Base-by-base conservation (phyloP, 2,888 invertebrate genomes). In the Autographa pulchrina region DNA sequence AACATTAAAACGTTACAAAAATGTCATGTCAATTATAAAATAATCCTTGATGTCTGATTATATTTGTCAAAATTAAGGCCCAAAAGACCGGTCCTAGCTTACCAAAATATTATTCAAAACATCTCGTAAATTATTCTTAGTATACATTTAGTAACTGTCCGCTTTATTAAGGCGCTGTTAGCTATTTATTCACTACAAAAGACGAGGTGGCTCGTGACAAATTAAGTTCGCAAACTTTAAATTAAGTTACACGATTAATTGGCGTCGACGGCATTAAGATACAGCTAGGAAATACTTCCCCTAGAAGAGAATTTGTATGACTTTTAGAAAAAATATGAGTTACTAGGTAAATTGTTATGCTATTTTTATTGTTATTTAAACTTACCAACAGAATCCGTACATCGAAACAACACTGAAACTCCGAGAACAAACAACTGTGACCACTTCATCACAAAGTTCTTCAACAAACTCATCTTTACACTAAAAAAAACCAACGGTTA, bases 361-460 rank as follows among this genome's bases (percentile, higher is more conserved):
- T 48, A n/a, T 48, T n/a, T n/a, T 7, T 5, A 16, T 48, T n/a
- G 7, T 48, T 16, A 5, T 48, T 48, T n/a, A 48, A 86, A 92
- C 95, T 94, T 86, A 95, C 95, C 94, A 70, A 94, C 90, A 56
- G 94, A 94, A 88, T 93, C 94, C 90, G 94, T 94, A 85, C 91
- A 91, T 74, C 89, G 90, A 81, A 93, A 92, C 85, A 94, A 90
- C 93, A 94, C 94, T 92, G 94, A 90, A 92, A 94, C 88, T 94
- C 93, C 94, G 85, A 93, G 88, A 88, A 93, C 86, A 82, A 92
- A 80, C 80, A 91, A 88, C 80, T 85, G 84, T 71, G 82, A 84
- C 86, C 93, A 93, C 93, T 90, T 90, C 89, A 92, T 91, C 93
- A 94, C 94, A 81, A 86, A 82, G 75, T 82, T 87, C 82, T 80